A percentile compares a stretch with the other conserved stretches of the same genome.
These are phyloP conservation scores for Zygaena filipendulae DNA, from an alignment of 2,888 invertebrate species.

Conservation along the genomic window DNA sequence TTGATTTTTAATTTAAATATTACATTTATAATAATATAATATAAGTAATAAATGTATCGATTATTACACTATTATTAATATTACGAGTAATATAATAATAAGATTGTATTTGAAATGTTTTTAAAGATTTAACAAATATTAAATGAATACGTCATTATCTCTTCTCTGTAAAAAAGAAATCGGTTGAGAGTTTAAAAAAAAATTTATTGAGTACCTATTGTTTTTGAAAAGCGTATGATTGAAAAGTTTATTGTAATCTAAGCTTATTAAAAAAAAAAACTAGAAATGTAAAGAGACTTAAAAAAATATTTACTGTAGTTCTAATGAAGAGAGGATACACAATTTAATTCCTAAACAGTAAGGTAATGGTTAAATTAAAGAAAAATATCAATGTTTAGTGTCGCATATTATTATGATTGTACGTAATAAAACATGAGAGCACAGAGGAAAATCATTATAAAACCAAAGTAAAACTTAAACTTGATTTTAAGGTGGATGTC, in stretches of 20 bases:
- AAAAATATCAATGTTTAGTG: constrained; percentile 38
- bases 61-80: constrained; percentile 4
- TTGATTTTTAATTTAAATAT: too few relatives aligned
- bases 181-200: constrained; percentile 11
- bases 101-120: constrained; percentile 41
- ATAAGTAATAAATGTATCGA: constrained; percentile 42
- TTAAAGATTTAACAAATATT: constrained; percentile 30
- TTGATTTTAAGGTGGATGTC: too few relatives aligned
- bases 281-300: constrained; percentile 44
- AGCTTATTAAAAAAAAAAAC: constrained; percentile 23
- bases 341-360: constrained; percentile 28
- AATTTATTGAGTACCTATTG: too few relatives aligned
- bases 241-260: too few relatives aligned
- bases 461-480: constrained; percentile 29
- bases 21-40: constrained; percentile 28
- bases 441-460: constrained; percentile 19
- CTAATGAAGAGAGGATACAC: too few relatives aligned
- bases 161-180: constrained; percentile 9
- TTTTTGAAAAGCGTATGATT: too few relatives aligned
- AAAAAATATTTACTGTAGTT: constrained; percentile 37
- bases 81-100: too few relatives aligned
- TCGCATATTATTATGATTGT: constrained; percentile 18
- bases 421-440: too few relatives aligned
- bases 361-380: constrained; percentile 28
- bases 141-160: neutral